Base-by-base conservation (phyloP, 2,888 invertebrate species). In the Didymodactylos carnosus region DNA sequence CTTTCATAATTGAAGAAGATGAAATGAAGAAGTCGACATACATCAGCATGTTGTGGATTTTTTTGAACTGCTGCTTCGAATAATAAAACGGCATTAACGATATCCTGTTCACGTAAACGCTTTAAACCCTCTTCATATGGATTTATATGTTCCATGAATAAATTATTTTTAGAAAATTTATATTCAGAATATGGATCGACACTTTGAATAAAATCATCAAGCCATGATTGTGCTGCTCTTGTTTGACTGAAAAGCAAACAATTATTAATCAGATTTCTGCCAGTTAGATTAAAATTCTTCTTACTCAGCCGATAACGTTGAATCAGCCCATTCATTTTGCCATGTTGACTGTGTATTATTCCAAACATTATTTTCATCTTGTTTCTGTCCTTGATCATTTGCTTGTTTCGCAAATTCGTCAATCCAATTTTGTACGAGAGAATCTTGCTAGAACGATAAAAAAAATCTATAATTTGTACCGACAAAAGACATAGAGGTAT, bases 41-140 rank as follows among this genome's bases (percentile, higher is more conserved):
- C 49, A 49, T 49, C 23, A 39, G 35, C 16, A 29, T 73, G 70
- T 7, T 88, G 86, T 3, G 90, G 88, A 71, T 90, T 87, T 80
- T 91, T 89, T 80, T 91, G 89, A 5, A 89, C 92, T 14, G 95
- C 94, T 72, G 92, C 92, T 85, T 98, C 98, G 84, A 98, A 97
- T 80, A 94, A 90, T 39, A 97, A 84, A 0, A 94, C 94, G 23
- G 98, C 97, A 78, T 92, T 91, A 39, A 95, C 92, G 77, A 97
- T 87, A 83, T 97, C 95, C 14, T 94, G 94, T 78, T 88, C 87
- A 79, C 88, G 87, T 77, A 95, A 83, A 80, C 89, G 89, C 78
- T 88, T 87, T 81, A 92, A 89, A 0, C 94, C 95, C 79, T 91
- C 89, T 81, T 89, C 89, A 76, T 94, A 87, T 0, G 93, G 90